Evolutionary conservation across 2,113 vertebrate species (phyloP), one percentile per base, ranked within the genome.

Genomic region (Ancistrus triradiatus): DNA sequence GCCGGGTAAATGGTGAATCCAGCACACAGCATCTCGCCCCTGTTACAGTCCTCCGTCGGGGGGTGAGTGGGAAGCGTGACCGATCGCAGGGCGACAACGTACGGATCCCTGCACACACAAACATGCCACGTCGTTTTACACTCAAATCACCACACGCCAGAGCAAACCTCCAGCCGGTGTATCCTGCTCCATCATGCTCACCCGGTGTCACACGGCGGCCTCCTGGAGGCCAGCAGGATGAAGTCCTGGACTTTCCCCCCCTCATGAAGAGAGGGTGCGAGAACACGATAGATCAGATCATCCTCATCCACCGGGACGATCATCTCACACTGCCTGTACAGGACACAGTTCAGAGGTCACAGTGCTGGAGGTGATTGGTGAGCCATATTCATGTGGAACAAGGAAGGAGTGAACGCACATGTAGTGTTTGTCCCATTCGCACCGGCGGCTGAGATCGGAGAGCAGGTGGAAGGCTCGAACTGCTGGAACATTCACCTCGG

Each of bases 11-110:
- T 85, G 69, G 90, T 95, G 71, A 98, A 95, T 1, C 95, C 95
- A 0, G 94, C 94, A 82, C 95, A 98, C 11, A 94, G 57, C 0
- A 91, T 91, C 79, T 98, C 95, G 2, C 90, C 90, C 0, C 93
- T 82, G 0, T 85, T 88, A 63, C 79, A 92, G 0, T 72, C 59
- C 0, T 82, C 61, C 0, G 46, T 80, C 43, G 90, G 80, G 0
- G 80, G 83, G 46, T 91, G 82, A 0, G 90, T 91, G 59, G 92
- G 90, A 53, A 97, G 86, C 0, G 89, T 87, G 61, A 98, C 95
- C 0, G 95, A 98, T 4, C 94, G 87, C 59, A 97, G 76, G 0
- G 94, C 95, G 0, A 98, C 84, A 75, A 97, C 85, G 0, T 91
- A 95, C 0, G 94, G 90, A 64, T 98, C 95, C 68, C 95, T 98